A percentile compares a stretch with the other conserved stretches of the same genome.
Evolutionary conservation across 2,113 vertebrate species (phyloP).

Genomic region (Vidua macroura): DNA sequence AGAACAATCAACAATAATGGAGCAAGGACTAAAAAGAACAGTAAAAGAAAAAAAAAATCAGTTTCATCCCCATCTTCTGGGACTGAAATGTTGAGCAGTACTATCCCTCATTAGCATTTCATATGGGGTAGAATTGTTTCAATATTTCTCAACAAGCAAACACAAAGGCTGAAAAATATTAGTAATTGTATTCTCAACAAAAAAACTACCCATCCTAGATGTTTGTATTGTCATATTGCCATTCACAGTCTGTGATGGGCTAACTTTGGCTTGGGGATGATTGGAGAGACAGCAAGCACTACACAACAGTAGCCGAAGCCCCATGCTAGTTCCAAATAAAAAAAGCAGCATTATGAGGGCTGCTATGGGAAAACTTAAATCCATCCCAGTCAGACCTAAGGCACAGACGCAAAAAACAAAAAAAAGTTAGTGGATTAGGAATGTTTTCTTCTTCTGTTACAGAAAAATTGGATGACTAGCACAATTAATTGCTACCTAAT

Average conservation of each 20-base stretch:
- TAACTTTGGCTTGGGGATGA: background rate
- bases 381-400: background rate
- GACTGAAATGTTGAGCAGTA: background rate
- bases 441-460: background rate
- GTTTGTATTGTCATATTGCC: background rate
- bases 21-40: background rate
- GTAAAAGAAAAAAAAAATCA: background rate
- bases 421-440: background rate
- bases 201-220: background rate
- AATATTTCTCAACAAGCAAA: background rate
- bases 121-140: background rate
- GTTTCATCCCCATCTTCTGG: background rate
- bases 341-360: background rate
- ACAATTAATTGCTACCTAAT: background rate
- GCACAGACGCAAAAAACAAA: background rate
- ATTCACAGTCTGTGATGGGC: background rate
- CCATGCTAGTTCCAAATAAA: background rate
- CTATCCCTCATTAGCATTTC: background rate
- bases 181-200: background rate
- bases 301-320: background rate
- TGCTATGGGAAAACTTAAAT: background rate
- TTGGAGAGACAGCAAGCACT: background rate
- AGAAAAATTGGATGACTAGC: background rate
- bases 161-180: background rate
- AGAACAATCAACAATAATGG: background rate